These are phyloP conservation scores for Pelodiscus sinensis DNA, from an alignment of 2,113 vertebrate genomes.

Conservation along the genomic window DNA sequence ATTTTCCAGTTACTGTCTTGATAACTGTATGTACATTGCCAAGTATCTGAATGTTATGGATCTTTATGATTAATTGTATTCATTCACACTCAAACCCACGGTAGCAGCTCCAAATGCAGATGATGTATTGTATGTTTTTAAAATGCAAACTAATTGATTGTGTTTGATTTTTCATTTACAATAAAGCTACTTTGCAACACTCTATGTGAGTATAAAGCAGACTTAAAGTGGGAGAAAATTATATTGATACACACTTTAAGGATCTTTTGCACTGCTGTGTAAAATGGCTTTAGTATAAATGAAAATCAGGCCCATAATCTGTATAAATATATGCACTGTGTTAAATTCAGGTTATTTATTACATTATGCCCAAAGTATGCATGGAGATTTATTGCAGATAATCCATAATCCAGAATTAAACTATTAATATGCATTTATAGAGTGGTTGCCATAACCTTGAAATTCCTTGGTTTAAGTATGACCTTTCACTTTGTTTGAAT, in stretches of 20 bases:
- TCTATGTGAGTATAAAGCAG: constrained; percentile 4
- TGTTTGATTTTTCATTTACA: not conserved
- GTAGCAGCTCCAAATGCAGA: fast-evolving
- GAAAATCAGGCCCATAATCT: constrained; percentile 72
- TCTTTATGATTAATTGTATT: not conserved
- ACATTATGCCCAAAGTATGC: constrained; percentile 36
- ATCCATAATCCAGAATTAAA: constrained; percentile 73
- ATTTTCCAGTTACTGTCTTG: not conserved
- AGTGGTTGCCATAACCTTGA: constrained; percentile 60
- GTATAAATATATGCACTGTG: constrained; percentile 72
- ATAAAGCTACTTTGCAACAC: constrained; percentile 9
- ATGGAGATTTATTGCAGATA: constrained; percentile 66
- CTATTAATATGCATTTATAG: constrained; percentile 66
- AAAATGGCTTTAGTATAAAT: constrained; percentile 69
- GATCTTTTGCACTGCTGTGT: not conserved
- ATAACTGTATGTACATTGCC: not conserved
- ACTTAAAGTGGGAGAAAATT: constrained; percentile 48
- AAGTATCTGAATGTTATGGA: not conserved
- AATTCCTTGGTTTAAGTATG: constrained; percentile 74
- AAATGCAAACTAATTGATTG: not conserved
- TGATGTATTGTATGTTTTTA: not conserved
- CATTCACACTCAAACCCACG: fast-evolving
- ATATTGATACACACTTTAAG: constrained; percentile 39
- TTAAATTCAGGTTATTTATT: constrained; percentile 71
- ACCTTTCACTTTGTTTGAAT: constrained; percentile 80